These are phyloP conservation scores for Zingel zingel DNA, from an alignment of 2,113 vertebrate genomes.

Conservation along the genomic window DNA sequence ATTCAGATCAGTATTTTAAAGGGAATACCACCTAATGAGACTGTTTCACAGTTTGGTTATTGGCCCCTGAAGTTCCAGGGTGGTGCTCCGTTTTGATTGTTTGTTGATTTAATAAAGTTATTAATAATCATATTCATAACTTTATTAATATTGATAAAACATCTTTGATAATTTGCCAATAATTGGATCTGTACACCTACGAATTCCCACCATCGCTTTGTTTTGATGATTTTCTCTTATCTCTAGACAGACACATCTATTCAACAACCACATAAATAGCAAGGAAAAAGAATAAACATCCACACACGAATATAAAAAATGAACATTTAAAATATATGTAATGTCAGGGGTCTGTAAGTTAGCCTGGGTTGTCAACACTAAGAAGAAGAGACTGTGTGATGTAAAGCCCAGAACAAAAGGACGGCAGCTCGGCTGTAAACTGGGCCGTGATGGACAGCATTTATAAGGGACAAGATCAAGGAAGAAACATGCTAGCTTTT, in stretches of 20 bases:
- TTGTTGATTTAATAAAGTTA: no score
- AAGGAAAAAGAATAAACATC: not conserved
- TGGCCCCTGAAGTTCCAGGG: no score
- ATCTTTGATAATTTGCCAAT: no score
- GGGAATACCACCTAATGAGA: no score
- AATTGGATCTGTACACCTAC: no score
- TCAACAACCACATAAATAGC: not conserved
- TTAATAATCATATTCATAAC: no score
- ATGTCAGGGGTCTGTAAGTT: conserved; percentile 35
- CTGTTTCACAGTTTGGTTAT: no score
- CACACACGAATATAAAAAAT: not conserved
- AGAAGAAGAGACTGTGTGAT: conserved; percentile 1
- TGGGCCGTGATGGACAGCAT: not conserved
- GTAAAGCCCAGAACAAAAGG: not conserved
- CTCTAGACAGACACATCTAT: not conserved
- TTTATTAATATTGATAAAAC: no score
- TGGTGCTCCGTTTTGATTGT: no score
- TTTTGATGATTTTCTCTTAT: conserved; percentile 34
- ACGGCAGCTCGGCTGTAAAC: conserved; percentile 7
- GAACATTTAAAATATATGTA: not conserved
- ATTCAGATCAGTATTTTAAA: no score
- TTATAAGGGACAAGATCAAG: not conserved
- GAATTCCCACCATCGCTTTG: no score
- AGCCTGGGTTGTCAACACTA: not conserved
- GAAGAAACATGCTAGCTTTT: conserved; percentile 28